A percentile compares a stretch with the other conserved stretches of the same genome.
Conservation (phyloP, 2,797 vertebrate species). For the Dendrocincla fuliginosa region DNA sequence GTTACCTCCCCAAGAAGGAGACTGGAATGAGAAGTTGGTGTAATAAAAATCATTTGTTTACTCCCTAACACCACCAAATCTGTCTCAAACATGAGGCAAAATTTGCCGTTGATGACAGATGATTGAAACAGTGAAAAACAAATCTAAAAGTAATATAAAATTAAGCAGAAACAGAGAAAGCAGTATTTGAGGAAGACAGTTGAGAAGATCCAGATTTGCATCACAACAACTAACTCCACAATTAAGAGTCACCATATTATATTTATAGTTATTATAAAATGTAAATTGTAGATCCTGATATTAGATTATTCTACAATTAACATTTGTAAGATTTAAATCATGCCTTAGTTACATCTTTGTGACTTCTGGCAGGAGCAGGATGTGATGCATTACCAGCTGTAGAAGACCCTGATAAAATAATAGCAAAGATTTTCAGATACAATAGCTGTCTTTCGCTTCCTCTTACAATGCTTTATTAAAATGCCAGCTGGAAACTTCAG, state of each 20-base stretch:
- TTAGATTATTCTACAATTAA: not conserved
- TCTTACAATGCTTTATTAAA: not conserved
- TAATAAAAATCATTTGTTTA: not conserved
- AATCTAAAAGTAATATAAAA: not conserved
- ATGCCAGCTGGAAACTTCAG: not conserved
- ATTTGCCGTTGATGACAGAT: not conserved
- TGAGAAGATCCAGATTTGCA: not conserved
- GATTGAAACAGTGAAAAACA: not conserved
- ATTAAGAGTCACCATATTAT: not conserved
- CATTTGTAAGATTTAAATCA: not conserved
- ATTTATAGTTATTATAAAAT: not conserved
- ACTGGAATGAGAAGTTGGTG: not conserved
- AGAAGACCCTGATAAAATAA: not conserved
- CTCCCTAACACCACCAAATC: not conserved
- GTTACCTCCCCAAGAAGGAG: not conserved
- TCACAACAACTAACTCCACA: not conserved
- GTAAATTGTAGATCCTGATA: not conserved
- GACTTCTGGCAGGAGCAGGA: not conserved
- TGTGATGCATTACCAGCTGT: not conserved
- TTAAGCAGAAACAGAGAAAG: not conserved
- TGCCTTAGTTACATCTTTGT: not conserved
- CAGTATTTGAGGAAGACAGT: not conserved
- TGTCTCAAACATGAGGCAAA: not conserved
- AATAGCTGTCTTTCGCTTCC: not conserved
- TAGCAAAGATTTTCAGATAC: not conserved